A percentile compares a stretch with the other conserved stretches of the same genome.
phyloP scores from a whole-genome alignment of 2,797 vertebrate genomes.

The Peromyscus attwateri region DNA sequence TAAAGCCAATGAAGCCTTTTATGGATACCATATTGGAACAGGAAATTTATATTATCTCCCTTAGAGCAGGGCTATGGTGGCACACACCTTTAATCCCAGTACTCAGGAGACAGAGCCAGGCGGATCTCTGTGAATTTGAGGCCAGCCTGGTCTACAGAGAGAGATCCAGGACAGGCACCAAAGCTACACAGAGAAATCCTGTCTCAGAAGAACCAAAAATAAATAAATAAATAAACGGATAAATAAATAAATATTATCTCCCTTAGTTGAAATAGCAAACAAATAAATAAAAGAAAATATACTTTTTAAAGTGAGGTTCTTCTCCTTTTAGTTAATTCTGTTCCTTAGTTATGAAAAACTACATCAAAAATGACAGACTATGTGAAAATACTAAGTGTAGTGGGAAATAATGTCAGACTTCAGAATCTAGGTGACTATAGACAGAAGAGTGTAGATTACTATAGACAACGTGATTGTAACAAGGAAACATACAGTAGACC shows the following conservation, averaged over 20 bases:
- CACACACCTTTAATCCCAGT: no score
- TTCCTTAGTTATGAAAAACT: conserved; percentile 71
- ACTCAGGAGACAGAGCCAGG: no score
- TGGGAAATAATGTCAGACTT: conserved; percentile 69
- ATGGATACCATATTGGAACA: conserved; percentile 37
- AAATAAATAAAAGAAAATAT: background rate
- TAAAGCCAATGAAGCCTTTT: conserved; percentile 69
- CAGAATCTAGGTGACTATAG: conserved; percentile 63
- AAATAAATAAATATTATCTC: background rate
- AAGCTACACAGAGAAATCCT: no score
- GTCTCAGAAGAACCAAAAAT: no score
- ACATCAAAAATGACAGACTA: conserved; percentile 74
- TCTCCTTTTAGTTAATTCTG: conserved; percentile 72
- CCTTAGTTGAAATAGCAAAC: conserved; percentile 63
- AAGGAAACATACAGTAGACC: conserved; percentile 61
- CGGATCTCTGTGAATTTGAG: no score
- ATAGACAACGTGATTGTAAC: conserved; percentile 60
- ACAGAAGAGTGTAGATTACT: conserved; percentile 64
- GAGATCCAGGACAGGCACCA: no score
- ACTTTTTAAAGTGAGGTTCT: background rate
- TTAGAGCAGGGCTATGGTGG: no score
- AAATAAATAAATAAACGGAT: no score
- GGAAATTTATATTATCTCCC: conserved; percentile 50
- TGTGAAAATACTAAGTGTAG: conserved; percentile 67
- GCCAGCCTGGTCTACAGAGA: no score